Base-by-base conservation (phyloP, 1,140 invertebrate species). In the Periplaneta americana region DNA sequence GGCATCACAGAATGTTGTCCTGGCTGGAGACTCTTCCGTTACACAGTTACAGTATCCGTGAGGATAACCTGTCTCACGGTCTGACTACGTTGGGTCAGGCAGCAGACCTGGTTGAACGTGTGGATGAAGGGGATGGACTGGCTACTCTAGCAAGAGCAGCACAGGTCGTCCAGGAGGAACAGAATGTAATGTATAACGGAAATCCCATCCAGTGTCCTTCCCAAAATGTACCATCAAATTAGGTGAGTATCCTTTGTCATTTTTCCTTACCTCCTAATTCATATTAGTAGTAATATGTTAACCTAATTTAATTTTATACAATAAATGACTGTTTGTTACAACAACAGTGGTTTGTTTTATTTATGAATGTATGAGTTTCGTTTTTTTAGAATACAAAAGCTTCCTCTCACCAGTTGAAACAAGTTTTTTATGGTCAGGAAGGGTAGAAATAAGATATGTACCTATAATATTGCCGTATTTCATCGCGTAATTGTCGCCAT, bases 1-100 rank as follows among this genome's bases (percentile, higher is more conserved):
- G n/a, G n/a, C 28, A n/a, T n/a, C 22, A 37, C 79, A 80, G 39
- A 35, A 80, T 80, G 79, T 31, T 80, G 79, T 31, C 35, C 34
- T 80, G 79, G 79, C 32, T 80, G 48, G 79, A 33, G 34, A 80
- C 79, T 22, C 79, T 80, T 35, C 48, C 35, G 1, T 74, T 80
- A n/a, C 79, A 80, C 37, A 80, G 79, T n/a, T 80, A 80, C n/a
- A 17, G 32, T 48, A 74, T 80, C 32, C 79, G 79, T 34, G 66
- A 80, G 33, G 48, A 66, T 66, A 36, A 77, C 28, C 10, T 66
- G n/a, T 66, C 48, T 66, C 48, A 66, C 11, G 48, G 48, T 22
- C 28, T 66, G 48, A n/a, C 22, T 8, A n/a, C 48, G 28, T n/a
- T n/a, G 48, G 48, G 48, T n/a, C 22, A 66, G 2, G 22, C n/a